Evolutionary conservation across 2,113 vertebrate genomes (phyloP), one percentile per base, ranked within the genome.

Genomic region (Sialia sialis): DNA sequence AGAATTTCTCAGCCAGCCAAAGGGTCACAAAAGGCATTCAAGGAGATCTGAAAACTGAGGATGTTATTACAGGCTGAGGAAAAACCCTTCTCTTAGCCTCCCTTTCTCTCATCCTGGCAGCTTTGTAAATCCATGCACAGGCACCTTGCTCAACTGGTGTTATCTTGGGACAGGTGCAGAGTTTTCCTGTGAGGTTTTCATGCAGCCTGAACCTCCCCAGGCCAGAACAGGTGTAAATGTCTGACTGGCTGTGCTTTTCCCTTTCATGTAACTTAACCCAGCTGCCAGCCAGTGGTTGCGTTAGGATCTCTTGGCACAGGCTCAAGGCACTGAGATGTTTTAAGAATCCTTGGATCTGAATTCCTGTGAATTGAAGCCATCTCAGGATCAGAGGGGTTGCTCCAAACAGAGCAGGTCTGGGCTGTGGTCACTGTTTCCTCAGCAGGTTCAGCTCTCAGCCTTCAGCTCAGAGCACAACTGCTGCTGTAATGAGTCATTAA

Each of bases 381-480:
- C 23, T 70, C 51, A 89, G 89, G 64, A 17, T 70, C 73, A 78
- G 55, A 94, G 46, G 68, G 56, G 56, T 43, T 70, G 38, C 76
- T 89, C 41, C 76, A 80, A 44, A 29, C 1, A 1, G 38, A 59
- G 26, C 70, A 46, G 26, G 9, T 59, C 46, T 36, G 25, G 36
- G 54, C 17, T 78, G 84, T 64, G 67, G 52, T 68, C 4, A 8
- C 76, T 83, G 13, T 54, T 60, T 88, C 85, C 75, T 85, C 12
- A 9, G 78, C 75, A 86, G 75, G 58, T 89, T 66, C 34, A 44
- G 56, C 20, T 36, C 56, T 86, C 89, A 86, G 63, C 72, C 55
- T 73, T 66, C 83, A 92, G 83, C 73, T 81, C 52, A 83, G 86
- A 95, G 91, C 86, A 83, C 91, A 94, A 90, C 67, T 77, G 86